A percentile compares a stretch with the other conserved stretches of the same genome.
Conservation (phyloP, 37 sponge, comb jelly and placozoan genomes). For the Hexactinellida sp. region DNA sequence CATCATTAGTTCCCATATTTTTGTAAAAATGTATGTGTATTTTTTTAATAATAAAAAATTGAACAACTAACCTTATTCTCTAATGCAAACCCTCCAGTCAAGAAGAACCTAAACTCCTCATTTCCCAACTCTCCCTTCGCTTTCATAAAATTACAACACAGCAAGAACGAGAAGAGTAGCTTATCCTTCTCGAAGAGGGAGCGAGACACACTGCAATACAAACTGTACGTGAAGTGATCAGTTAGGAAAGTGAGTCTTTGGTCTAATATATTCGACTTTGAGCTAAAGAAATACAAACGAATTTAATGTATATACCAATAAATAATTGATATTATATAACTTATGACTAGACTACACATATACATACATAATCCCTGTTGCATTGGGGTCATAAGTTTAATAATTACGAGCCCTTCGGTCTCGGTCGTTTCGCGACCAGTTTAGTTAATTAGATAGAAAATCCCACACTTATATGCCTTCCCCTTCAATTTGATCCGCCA, state of each 20-base stretch:
- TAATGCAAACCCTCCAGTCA: constrained; percentile 95
- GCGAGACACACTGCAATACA: constrained; percentile 93
- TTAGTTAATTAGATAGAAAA: too few relatives aligned
- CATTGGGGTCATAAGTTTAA: too few relatives aligned
- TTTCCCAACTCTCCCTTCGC: constrained; percentile 61
- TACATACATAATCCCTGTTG: too few relatives aligned
- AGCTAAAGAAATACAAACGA: constrained; percentile 27
- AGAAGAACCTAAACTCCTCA: constrained; percentile 91
- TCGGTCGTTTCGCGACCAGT: too few relatives aligned
- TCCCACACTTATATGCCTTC: too few relatives aligned
- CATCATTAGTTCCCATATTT: too few relatives aligned
- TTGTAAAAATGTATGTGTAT: too few relatives aligned
- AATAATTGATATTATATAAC: too few relatives aligned
- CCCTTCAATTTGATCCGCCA: too few relatives aligned
- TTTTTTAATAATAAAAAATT: neutral
- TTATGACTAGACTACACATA: too few relatives aligned
- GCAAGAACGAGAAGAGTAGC: constrained; percentile 96
- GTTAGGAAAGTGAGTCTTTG: constrained; percentile 73
- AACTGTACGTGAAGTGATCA: constrained; percentile 97
- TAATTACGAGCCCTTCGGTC: too few relatives aligned
- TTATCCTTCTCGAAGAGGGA: constrained; percentile 99
- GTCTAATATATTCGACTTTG: constrained; percentile 91
- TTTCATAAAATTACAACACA: constrained; percentile 82
- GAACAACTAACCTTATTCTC: constrained; percentile 69
- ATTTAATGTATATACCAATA: too few relatives aligned